These are phyloP conservation scores for Trypoxylus dichotomus DNA, from an alignment of 1,140 invertebrate species.

Conservation along the genomic window DNA sequence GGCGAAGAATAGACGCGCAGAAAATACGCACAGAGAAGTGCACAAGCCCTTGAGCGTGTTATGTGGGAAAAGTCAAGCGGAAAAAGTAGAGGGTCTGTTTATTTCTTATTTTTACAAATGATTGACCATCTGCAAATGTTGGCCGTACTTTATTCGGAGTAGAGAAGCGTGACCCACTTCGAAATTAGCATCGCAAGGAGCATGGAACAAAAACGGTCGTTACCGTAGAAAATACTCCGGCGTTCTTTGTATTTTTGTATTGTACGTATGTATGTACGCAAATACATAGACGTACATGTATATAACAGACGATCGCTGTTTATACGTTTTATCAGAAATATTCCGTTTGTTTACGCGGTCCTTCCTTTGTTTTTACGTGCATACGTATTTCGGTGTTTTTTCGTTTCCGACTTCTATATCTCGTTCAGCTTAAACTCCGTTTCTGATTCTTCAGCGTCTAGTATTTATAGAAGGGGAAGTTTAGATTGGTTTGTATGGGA, in stretches of 20 bases:
- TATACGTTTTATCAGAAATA: conserved; percentile 20
- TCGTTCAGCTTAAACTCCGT: background rate
- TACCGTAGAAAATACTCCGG: background rate
- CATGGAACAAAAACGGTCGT: conserved; percentile 17
- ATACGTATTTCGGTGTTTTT: background rate
- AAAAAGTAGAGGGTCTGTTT: conserved; percentile 34
- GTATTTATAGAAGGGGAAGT: conserved; percentile 30
- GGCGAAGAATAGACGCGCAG: conserved; percentile 15
- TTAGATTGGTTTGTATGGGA: conserved; percentile 31
- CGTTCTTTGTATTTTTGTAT: background rate
- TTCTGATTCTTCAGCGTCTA: conserved; percentile 16
- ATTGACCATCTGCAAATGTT: conserved; percentile 35
- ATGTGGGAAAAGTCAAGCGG: conserved; percentile 35
- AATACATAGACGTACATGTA: background rate
- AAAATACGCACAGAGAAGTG: conserved; percentile 29
- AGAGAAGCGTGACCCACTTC: conserved; percentile 30
- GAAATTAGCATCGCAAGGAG: conserved; percentile 11
- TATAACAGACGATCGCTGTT: background rate
- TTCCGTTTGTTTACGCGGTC: background rate
- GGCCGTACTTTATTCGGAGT: conserved; percentile 32
- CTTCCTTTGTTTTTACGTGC: background rate
- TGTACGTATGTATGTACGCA: background rate
- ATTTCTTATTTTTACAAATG: conserved; percentile 37
- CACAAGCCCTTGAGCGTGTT: conserved; percentile 32
- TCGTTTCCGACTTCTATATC: background rate